phyloP scores from a whole-genome alignment of 2,113 vertebrate species.

The Pseudolaguvia tuberculata region DNA sequence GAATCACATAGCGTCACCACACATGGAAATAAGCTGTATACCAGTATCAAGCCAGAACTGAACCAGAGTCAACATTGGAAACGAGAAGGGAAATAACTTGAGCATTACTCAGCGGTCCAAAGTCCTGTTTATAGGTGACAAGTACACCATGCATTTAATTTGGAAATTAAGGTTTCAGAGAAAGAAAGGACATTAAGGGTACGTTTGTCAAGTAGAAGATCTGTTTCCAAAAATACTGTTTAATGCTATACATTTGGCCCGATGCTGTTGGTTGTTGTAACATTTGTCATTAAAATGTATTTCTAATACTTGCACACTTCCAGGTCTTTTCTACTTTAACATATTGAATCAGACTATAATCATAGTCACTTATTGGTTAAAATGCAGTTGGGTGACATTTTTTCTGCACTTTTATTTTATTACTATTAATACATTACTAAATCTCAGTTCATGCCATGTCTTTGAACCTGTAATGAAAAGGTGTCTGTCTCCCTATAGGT shows the following conservation, averaged over 20 bases:
- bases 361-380: neutral
- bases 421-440: neutral
- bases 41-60: no score
- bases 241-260: neutral
- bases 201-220: neutral
- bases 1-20: no score
- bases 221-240: neutral
- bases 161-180: no score
- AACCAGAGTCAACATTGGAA: no score
- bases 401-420: neutral
- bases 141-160: no score
- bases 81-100: no score
- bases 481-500: constrained; percentile 61
- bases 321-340: no score
- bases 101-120: no score
- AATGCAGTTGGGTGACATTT: neutral
- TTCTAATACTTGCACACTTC: neutral
- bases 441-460: neutral
- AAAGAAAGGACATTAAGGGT: no score
- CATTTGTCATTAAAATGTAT: neutral
- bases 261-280: neutral
- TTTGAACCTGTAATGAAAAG: neutral
- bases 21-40: no score
- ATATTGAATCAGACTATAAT: no score
- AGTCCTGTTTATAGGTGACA: no score